Conservation (phyloP, 2,113 vertebrate genomes). For the Clarias gariepinus region DNA sequence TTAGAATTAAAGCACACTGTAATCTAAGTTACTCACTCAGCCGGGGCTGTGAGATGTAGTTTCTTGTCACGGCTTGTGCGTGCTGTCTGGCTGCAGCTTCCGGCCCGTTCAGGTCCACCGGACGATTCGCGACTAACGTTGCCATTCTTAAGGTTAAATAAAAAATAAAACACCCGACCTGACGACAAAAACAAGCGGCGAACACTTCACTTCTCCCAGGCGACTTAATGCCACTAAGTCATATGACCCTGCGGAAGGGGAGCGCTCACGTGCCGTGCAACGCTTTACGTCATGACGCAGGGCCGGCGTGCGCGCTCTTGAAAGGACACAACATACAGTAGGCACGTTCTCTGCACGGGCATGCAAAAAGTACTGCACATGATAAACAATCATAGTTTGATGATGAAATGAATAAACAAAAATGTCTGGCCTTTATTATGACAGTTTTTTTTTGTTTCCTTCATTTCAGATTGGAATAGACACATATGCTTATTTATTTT, state of each 20-base stretch:
- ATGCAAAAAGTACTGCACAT: background rate
- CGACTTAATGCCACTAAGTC: slow-evolving; percentile 56
- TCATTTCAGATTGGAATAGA: too few relatives aligned
- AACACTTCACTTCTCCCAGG: background rate
- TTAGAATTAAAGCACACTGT: background rate
- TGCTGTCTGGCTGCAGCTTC: slow-evolving; percentile 73
- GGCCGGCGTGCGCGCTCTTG: background rate
- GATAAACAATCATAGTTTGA: too few relatives aligned
- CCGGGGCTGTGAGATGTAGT: slow-evolving; percentile 80
- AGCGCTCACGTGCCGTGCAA: slow-evolving; percentile 35
- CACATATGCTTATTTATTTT: too few relatives aligned
- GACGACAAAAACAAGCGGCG: slow-evolving; percentile 28
- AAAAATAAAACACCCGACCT: background rate
- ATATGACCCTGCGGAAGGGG: slow-evolving; percentile 67
- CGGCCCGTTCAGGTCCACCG: slow-evolving; percentile 72
- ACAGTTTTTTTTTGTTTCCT: too few relatives aligned
- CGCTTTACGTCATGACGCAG: background rate
- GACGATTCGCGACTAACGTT: slow-evolving; percentile 69
- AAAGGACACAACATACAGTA: background rate
- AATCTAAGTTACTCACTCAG: slow-evolving; percentile 69
- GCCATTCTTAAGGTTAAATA: slow-evolving; percentile 64
- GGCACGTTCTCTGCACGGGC: too few relatives aligned
- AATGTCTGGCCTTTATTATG: too few relatives aligned
- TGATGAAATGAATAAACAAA: too few relatives aligned
- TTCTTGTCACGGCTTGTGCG: slow-evolving; percentile 76